Percentiles rank a stretch among this genome's conserved stretches.
Evolutionary conservation across 1,140 invertebrate species (phyloP).

Genomic region (Phenacoccus solenopsis): DNA sequence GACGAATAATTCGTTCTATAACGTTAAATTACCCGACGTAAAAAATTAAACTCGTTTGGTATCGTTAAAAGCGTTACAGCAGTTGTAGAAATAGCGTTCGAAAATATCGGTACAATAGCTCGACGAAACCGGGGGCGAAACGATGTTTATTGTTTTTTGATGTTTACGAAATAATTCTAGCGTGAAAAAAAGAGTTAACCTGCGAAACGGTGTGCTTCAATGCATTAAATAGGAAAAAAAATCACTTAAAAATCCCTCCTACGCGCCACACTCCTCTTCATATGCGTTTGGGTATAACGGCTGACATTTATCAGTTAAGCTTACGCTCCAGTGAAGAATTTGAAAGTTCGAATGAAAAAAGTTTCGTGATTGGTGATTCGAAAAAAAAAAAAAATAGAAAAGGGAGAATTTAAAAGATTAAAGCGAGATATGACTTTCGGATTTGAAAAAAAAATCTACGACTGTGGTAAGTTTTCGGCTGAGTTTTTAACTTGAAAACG

Average conservation of each 20-base stretch:
- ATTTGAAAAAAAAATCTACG: too few relatives aligned
- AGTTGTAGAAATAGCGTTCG: neutral
- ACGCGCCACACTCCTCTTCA: neutral
- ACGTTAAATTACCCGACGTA: too few relatives aligned
- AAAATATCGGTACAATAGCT: neutral
- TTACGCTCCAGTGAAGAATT: constrained; percentile 14
- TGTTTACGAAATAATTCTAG: constrained; percentile 12
- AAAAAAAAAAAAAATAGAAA: constrained; percentile 22
- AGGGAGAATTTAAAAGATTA: neutral
- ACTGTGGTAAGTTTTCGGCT: too few relatives aligned
- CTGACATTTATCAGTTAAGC: constrained; percentile 4
- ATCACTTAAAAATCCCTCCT: constrained; percentile 5
- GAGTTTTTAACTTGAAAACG: too few relatives aligned
- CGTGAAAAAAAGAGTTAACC: constrained; percentile 12
- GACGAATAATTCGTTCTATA: too few relatives aligned
- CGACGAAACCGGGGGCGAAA: neutral
- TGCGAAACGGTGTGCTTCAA: neutral
- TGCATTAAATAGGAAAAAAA: constrained; percentile 3
- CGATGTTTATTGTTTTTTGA: constrained; percentile 5
- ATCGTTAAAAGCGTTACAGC: neutral
- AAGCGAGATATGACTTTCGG: too few relatives aligned
- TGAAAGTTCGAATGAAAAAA: constrained; percentile 6
- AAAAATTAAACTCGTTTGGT: neutral
- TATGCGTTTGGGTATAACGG: neutral
- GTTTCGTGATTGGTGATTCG: constrained; percentile 4